phyloP scores from a whole-genome alignment of 2,797 vertebrate genomes.

The Novumbra hubbsi region DNA sequence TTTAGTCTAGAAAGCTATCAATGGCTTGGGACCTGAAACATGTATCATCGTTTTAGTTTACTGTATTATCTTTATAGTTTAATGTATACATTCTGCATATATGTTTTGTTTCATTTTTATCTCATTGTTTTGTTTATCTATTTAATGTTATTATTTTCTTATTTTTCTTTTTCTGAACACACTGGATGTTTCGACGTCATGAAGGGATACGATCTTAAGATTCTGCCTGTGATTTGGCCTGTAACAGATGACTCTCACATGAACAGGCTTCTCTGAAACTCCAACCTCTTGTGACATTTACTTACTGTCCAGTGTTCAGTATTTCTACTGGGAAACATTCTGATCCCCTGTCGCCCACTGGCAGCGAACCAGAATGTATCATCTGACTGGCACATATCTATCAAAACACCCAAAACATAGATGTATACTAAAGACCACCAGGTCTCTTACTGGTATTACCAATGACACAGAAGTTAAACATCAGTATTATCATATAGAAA shows the following conservation, averaged over 20 bases:
- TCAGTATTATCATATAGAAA: conserved; percentile 19
- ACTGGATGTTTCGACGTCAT: neutral
- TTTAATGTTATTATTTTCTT: no score
- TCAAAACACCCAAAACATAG: neutral
- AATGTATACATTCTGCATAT: no score
- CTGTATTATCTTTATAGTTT: no score
- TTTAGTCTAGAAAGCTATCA: no score
- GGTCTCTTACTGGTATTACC: neutral
- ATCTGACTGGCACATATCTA: conserved; percentile 39
- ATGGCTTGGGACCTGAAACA: no score
- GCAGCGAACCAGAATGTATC: conserved; percentile 51
- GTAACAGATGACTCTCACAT: conserved; percentile 36
- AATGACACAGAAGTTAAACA: conserved; percentile 11
- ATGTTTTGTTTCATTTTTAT: no score
- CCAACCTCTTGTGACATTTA: conserved; percentile 31
- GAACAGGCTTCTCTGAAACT: conserved; percentile 21
- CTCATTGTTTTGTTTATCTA: no score
- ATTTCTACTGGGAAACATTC: conserved; percentile 26
- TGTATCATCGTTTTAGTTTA: no score
- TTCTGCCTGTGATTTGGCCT: neutral
- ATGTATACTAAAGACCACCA: neutral
- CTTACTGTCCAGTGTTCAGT: conserved; percentile 15
- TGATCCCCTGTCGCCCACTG: conserved; percentile 37
- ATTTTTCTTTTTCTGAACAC: no score
- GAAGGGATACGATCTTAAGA: neutral